phyloP scores from a whole-genome alignment of 2,797 vertebrate genomes.

The Tenualosa ilisha region DNA sequence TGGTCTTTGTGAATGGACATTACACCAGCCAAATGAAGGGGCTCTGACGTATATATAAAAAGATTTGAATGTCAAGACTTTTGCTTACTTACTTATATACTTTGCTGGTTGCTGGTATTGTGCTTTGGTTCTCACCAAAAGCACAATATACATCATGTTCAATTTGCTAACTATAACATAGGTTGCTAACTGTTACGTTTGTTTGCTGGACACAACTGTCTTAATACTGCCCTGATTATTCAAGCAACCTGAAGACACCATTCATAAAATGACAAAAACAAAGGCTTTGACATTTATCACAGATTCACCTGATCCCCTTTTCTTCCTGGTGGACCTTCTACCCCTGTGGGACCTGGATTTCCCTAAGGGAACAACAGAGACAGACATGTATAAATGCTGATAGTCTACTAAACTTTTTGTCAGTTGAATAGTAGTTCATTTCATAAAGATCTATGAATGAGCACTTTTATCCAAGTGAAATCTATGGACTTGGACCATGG shows the following conservation, averaged over 20 bases:
- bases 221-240: background rate
- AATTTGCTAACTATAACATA: background rate
- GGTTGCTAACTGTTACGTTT: too few species aligned
- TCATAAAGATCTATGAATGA: background rate
- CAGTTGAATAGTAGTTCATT: background rate
- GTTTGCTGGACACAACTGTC: background rate
- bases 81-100: too few species aligned
- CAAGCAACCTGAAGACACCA: background rate
- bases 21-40: too few species aligned
- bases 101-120: too few species aligned
- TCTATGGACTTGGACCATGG: too few species aligned
- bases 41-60: too few species aligned
- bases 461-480: background rate
- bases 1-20: too few species aligned
- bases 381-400: background rate
- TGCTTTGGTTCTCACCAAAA: too few species aligned
- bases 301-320: conserved; percentile 84
- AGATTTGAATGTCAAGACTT: too few species aligned
- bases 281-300: background rate
- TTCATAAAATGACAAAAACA: background rate
- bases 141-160: background rate
- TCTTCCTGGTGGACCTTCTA: conserved; percentile 71
- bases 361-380: conserved; percentile 68
- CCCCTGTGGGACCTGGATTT: conserved; percentile 67
- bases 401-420: background rate